Evolutionary conservation across 2,113 vertebrate genomes (phyloP).

Genomic region (human (Homo sapiens)): DNA sequence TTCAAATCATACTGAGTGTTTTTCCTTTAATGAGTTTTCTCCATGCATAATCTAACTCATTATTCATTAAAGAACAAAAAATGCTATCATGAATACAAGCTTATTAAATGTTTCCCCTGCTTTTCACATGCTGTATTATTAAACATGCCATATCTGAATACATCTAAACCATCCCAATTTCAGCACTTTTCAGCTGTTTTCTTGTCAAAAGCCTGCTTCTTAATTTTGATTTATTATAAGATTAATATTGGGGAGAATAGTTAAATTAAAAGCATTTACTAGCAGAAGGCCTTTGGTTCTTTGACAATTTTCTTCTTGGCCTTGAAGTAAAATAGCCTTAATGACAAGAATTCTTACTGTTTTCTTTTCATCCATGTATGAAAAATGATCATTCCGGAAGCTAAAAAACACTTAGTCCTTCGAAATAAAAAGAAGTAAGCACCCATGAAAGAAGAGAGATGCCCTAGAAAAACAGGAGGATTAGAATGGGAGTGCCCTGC

Average conservation of each 20-base stretch:
- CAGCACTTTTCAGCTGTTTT: slow-evolving; percentile 41
- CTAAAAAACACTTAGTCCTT: slow-evolving; percentile 51
- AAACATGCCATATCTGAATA: neutral
- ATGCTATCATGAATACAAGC: neutral
- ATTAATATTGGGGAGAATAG: neutral
- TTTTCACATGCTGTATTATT: slow-evolving; percentile 18
- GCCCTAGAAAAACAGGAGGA: neutral
- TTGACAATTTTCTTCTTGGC: slow-evolving; percentile 3
- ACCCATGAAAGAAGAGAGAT: neutral
- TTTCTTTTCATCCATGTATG: slow-evolving; percentile 57
- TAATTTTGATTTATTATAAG: slow-evolving; percentile 49
- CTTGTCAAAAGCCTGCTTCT: slow-evolving; percentile 22
- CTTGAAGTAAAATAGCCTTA: slow-evolving; percentile 29
- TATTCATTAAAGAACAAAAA: slow-evolving; percentile 53
- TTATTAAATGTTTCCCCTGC: slow-evolving; percentile 46
- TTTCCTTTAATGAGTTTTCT: slow-evolving; percentile 25
- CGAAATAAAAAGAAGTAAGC: slow-evolving; percentile 54
- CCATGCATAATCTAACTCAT: neutral
- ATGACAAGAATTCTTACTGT: slow-evolving; percentile 31
- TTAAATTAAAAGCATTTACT: slow-evolving; percentile 51
- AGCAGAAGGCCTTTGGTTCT: slow-evolving; percentile 32
- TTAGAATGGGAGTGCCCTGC: neutral
- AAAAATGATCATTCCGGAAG: slow-evolving; percentile 60
- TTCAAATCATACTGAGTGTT: neutral
- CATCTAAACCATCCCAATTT: slow-evolving; percentile 29